Conservation (phyloP, 2,113 vertebrate species). For the Excalfactoria chinensis region DNA sequence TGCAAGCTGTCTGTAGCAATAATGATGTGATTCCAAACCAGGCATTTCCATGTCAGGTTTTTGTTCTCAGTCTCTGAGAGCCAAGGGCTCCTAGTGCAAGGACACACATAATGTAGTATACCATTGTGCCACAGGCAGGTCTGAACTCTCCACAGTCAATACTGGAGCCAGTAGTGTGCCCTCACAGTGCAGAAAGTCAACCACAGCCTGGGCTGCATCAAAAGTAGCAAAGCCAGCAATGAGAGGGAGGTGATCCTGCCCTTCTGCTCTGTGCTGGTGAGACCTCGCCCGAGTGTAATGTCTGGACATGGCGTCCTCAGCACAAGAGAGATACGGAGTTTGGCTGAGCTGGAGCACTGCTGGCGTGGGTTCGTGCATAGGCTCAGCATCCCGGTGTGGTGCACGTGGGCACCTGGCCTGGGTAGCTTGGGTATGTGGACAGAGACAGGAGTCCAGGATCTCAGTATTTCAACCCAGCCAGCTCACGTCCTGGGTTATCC, state of each 20-base stretch:
- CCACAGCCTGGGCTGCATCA: no score
- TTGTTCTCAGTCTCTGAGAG: not conserved
- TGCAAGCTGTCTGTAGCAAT: not conserved
- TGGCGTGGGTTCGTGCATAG: fast-evolving
- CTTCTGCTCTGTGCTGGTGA: no score
- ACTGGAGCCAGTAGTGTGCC: no score
- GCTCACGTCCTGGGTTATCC: not conserved
- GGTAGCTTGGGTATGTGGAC: not conserved
- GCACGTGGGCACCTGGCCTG: not conserved
- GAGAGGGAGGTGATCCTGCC: no score
- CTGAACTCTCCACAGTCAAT: not conserved
- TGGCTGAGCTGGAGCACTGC: not conserved
- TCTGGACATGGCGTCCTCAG: no score
- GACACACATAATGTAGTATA: not conserved
- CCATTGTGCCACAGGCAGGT: not conserved
- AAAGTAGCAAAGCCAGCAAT: no score
- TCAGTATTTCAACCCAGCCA: not conserved
- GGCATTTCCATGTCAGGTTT: not conserved
- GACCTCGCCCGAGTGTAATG: no score
- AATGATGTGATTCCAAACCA: not conserved
- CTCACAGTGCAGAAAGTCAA: no score
- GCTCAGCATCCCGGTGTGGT: not conserved
- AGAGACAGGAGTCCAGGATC: not conserved
- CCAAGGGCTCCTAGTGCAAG: not conserved
- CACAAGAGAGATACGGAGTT: not conserved